phyloP scores from a whole-genome alignment of 2,888 invertebrate genomes.

The Zele albiditarsus region DNA sequence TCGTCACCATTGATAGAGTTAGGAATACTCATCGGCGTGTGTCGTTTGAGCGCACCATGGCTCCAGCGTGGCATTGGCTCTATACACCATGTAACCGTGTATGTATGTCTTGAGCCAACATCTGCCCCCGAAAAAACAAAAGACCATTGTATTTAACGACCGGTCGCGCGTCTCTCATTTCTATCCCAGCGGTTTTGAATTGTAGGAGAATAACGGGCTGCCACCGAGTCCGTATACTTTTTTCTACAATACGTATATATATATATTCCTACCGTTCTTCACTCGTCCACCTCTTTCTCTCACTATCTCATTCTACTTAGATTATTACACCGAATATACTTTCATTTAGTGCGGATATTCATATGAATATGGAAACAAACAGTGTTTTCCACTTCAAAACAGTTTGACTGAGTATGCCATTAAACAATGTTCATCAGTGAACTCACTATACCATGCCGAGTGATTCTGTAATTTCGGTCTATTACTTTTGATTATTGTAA shows the following conservation, averaged over 20 bases:
- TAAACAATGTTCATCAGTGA: too few species aligned
- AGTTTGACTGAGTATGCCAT: too few species aligned
- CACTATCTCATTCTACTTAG: background rate
- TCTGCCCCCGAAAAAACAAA: slow-evolving; percentile 74
- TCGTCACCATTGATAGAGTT: background rate
- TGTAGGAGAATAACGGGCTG: slow-evolving; percentile 72
- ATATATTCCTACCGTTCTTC: slow-evolving; percentile 51
- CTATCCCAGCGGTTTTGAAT: slow-evolving; percentile 73
- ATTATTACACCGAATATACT: background rate
- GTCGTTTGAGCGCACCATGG: background rate
- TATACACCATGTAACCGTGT: slow-evolving; percentile 12
- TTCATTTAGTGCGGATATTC: too few species aligned
- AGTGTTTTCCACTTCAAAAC: too few species aligned
- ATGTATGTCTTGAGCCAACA: slow-evolving; percentile 65
- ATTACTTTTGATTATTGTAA: slow-evolving; percentile 41
- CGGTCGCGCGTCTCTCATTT: slow-evolving; percentile 73
- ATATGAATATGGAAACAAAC: too few species aligned
- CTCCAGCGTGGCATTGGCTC: background rate
- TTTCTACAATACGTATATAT: slow-evolving; percentile 36
- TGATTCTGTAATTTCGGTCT: background rate
- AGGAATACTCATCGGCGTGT: slow-evolving; percentile 1
- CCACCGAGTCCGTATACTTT: slow-evolving; percentile 49
- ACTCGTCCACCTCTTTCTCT: slow-evolving; percentile 34
- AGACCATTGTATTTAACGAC: slow-evolving; percentile 73
- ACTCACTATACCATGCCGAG: background rate